Evolutionary conservation across 2,797 vertebrate species (phyloP).

Genomic region (Anas acuta): DNA sequence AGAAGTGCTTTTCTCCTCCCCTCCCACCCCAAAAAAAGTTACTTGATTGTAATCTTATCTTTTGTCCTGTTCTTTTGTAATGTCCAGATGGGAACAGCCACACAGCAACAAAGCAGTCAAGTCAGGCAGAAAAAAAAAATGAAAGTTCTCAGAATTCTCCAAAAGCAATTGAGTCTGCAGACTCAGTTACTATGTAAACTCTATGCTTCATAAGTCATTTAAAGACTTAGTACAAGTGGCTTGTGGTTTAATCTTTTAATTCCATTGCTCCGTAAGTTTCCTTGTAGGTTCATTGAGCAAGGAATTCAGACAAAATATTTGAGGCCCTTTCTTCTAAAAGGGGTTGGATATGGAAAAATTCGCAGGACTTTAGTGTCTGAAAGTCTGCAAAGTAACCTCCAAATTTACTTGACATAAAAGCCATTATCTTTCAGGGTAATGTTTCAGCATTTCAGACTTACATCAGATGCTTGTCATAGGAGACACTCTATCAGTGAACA

Average conservation of each 20-base stretch:
- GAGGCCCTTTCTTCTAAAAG: conserved; percentile 60
- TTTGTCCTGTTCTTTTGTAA: conserved; percentile 22
- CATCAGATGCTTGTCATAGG: not conserved
- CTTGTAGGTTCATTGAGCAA: conserved; percentile 76
- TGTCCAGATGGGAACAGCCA: not conserved
- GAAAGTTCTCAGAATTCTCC: conserved; percentile 44
- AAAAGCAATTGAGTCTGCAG: conserved; percentile 54
- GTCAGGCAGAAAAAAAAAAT: conserved; percentile 2
- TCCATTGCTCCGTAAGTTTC: conserved; percentile 69
- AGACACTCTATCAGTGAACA: not conserved
- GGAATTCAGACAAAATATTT: conserved; percentile 75
- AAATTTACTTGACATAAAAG: conserved; percentile 36
- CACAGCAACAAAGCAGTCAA: conserved; percentile 40
- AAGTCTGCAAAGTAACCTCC: conserved; percentile 51
- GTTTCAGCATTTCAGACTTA: conserved; percentile 35
- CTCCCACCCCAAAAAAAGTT: not conserved
- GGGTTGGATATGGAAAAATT: conserved; percentile 39
- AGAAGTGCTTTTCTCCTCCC: not conserved
- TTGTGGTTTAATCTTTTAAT: conserved; percentile 78
- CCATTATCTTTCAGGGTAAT: not conserved
- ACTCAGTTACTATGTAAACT: conserved; percentile 72
- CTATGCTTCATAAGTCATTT: conserved; percentile 61
- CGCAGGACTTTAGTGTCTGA: conserved; percentile 23
- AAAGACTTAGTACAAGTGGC: conserved; percentile 72
- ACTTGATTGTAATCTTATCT: conserved; percentile 7